A percentile compares a stretch with the other conserved stretches of the same genome.
These are phyloP conservation scores for Sylvietta virens DNA, from an alignment of 2,113 vertebrate genomes.

Conservation along the genomic window DNA sequence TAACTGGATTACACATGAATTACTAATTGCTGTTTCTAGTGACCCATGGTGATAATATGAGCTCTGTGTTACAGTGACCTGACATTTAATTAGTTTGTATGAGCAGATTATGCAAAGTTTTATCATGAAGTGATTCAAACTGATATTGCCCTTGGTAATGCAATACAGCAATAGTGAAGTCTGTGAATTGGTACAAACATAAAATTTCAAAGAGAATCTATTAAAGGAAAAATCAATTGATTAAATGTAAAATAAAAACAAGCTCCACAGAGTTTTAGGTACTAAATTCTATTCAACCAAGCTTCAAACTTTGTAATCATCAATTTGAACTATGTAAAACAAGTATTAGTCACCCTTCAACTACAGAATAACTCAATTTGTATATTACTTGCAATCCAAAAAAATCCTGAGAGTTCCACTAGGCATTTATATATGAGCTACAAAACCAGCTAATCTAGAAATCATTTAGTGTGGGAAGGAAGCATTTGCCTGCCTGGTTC, in stretches of 20 bases:
- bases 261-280: neutral
- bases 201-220: slow-evolving; percentile 42
- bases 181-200: neutral
- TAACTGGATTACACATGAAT: slow-evolving; percentile 67
- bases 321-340: slow-evolving; percentile 18
- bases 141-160: slow-evolving; percentile 15
- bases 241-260: slow-evolving; percentile 45
- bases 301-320: slow-evolving; percentile 17
- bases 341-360: slow-evolving; percentile 6
- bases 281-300: slow-evolving; percentile 19
- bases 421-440: neutral
- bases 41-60: slow-evolving; percentile 64
- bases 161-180: neutral
- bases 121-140: slow-evolving; percentile 62
- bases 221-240: slow-evolving; percentile 31
- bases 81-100: slow-evolving; percentile 71
- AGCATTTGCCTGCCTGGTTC: neutral
- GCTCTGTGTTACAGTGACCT: slow-evolving; percentile 69
- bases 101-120: slow-evolving; percentile 71
- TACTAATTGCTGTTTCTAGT: slow-evolving; percentile 71
- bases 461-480: neutral
- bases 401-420: neutral
- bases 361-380: neutral
- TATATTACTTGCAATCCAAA: neutral
- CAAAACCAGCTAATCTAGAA: neutral